A percentile compares a stretch with the other conserved stretches of the same genome.
These are phyloP conservation scores for Uropetala carovei DNA, from an alignment of 2,888 invertebrate species.

Conservation along the genomic window DNA sequence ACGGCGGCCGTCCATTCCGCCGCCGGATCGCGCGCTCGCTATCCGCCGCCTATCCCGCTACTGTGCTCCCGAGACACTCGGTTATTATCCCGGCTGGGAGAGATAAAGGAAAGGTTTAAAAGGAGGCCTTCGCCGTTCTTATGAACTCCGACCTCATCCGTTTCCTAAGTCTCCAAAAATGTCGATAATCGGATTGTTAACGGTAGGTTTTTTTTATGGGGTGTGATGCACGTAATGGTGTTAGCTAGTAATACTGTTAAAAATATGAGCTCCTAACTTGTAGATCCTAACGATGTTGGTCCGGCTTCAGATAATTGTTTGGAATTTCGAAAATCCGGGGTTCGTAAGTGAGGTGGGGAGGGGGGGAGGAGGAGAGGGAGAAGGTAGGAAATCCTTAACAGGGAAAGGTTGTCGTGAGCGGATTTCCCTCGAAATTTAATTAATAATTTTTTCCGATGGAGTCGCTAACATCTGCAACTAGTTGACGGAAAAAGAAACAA, in stretches of 20 bases:
- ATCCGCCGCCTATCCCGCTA: neutral
- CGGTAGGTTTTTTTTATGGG: neutral
- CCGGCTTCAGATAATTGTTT: constrained; percentile 51
- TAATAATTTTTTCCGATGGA: neutral
- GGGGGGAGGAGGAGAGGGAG: neutral
- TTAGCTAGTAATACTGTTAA: constrained; percentile 55
- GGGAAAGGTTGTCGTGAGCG: no score
- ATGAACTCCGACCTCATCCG: neutral
- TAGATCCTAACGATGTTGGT: constrained; percentile 36
- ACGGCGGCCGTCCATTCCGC: neutral
- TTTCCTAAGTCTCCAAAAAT: neutral
- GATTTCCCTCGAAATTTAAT: neutral
- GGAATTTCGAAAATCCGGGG: constrained; percentile 38
- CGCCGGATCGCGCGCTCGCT: neutral
- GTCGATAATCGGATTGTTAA: constrained; percentile 53
- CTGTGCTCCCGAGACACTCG: neutral
- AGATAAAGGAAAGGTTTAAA: neutral
- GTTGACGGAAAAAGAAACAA: neutral
- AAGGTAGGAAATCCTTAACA: neutral
- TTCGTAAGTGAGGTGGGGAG: neutral
- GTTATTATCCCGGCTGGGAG: neutral
- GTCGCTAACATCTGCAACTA: neutral
- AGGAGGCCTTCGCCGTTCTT: neutral
- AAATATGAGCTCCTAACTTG: constrained; percentile 47
- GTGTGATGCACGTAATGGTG: constrained; percentile 44